Conservation (phyloP, 2,113 vertebrate species). For the Gopherus flavomarginatus region DNA sequence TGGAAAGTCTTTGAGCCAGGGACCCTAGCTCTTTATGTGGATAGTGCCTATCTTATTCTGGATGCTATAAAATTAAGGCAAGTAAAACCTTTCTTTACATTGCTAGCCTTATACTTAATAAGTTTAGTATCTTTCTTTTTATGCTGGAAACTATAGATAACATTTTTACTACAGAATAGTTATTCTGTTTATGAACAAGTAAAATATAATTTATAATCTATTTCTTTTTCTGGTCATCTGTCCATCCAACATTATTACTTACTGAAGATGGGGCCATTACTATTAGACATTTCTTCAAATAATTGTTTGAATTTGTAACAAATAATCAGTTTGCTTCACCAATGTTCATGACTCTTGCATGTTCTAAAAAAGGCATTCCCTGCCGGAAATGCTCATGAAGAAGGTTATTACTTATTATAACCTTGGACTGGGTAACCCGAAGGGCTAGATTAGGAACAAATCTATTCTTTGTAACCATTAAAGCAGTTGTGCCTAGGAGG, state of each 20-base stretch:
- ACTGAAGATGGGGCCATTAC: slow-evolving; percentile 33
- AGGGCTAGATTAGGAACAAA: background rate
- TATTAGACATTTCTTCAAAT: background rate
- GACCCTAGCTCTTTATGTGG: background rate
- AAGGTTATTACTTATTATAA: background rate
- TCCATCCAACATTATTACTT: background rate
- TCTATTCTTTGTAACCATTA: background rate
- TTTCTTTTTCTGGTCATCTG: slow-evolving; percentile 7
- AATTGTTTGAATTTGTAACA: slow-evolving; percentile 14
- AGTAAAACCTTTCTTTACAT: background rate
- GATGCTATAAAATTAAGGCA: background rate
- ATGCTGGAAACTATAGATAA: background rate
- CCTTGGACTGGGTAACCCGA: background rate
- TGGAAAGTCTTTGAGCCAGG: background rate
- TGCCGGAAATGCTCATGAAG: background rate
- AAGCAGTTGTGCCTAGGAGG: background rate
- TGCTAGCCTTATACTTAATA: background rate
- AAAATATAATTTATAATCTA: background rate
- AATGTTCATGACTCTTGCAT: background rate
- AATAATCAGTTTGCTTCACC: slow-evolving; percentile 28
- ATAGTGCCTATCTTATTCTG: background rate
- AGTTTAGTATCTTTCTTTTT: background rate
- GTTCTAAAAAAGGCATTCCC: background rate
- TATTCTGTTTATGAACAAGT: background rate
- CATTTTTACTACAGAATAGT: background rate